Percentiles rank a stretch among this genome's conserved stretches.
Evolutionary conservation across 2,113 vertebrate species (phyloP).

Genomic region (Oryzias javanicus): DNA sequence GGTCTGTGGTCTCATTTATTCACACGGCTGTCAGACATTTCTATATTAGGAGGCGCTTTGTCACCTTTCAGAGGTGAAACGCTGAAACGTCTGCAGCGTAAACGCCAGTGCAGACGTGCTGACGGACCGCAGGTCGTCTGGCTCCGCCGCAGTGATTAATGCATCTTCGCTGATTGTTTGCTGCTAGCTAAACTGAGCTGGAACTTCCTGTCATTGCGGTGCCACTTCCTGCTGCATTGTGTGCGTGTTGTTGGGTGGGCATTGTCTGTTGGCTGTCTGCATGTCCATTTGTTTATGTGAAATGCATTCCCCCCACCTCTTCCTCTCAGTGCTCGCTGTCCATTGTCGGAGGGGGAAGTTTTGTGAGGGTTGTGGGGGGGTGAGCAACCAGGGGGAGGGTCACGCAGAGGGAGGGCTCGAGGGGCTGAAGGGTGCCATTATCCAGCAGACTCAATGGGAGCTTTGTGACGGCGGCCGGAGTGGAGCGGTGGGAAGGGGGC

Average conservation of each 20-base stretch:
- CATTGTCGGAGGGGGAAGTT: neutral
- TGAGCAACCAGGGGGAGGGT: conserved; percentile 37
- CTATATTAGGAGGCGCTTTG: too few relatives aligned
- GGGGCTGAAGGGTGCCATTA: conserved; percentile 74
- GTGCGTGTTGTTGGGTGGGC: neutral
- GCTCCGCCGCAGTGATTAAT: conserved; percentile 20
- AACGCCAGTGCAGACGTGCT: neutral
- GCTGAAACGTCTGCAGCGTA: too few relatives aligned
- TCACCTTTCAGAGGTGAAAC: too few relatives aligned
- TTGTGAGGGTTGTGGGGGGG: conserved; percentile 12
- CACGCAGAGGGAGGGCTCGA: conserved; percentile 18
- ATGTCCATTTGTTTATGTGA: conserved; percentile 55
- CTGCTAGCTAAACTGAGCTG: conserved; percentile 22
- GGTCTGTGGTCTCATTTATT: too few relatives aligned
- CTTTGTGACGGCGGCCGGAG: conserved; percentile 61
- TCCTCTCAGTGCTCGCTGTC: neutral
- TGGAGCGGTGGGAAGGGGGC: conserved; percentile 28
- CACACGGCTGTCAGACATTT: too few relatives aligned
- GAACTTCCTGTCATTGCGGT: conserved; percentile 56
- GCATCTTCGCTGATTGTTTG: conserved; percentile 9
- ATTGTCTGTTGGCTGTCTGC: conserved; percentile 35
- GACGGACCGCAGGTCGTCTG: neutral
- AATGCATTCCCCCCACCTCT: conserved; percentile 10
- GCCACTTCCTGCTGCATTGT: conserved; percentile 59
- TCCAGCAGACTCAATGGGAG: conserved; percentile 66